These are phyloP conservation scores for Ips typographus DNA, from an alignment of 1,140 invertebrate species.

Conservation along the genomic window DNA sequence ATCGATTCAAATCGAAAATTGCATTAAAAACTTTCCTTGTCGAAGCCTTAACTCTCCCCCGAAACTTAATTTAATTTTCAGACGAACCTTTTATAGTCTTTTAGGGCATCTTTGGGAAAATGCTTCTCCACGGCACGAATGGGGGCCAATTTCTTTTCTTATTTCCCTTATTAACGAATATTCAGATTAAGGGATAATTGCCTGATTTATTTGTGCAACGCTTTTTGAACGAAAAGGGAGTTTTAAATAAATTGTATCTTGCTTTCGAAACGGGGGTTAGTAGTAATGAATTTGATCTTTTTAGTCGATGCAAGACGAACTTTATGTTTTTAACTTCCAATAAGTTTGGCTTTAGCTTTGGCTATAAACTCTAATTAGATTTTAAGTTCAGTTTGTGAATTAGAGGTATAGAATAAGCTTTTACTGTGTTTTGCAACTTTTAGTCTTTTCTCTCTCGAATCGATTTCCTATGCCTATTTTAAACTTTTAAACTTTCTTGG, in stretches of 20 bases:
- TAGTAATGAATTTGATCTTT: background rate
- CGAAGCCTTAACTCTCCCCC: conserved; percentile 21
- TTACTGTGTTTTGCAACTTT: too few relatives aligned
- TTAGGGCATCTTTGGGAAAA: conserved; percentile 11
- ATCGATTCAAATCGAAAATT: conserved; percentile 6
- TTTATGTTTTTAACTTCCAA: too few relatives aligned
- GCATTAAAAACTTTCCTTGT: conserved; percentile 28
- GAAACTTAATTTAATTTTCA: conserved; percentile 28
- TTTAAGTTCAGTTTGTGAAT: too few relatives aligned
- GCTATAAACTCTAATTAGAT: too few relatives aligned
- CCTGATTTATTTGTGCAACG: conserved; percentile 17
- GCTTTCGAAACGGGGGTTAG: background rate
- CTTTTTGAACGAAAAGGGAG: background rate
- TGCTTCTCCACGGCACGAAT: conserved; percentile 5
- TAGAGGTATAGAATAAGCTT: too few relatives aligned
- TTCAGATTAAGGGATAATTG: conserved; percentile 29
- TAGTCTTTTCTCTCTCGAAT: too few relatives aligned
- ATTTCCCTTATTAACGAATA: conserved; percentile 28
- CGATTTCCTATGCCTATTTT: too few relatives aligned
- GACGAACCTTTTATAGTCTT: conserved; percentile 20
- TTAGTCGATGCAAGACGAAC: background rate
- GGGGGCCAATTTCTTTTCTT: conserved; percentile 19
- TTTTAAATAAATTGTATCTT: background rate
- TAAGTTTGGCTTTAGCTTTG: too few relatives aligned
- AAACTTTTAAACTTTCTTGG: too few relatives aligned